These are phyloP conservation scores for Nasua narica DNA, from an alignment of 2,797 vertebrate species.

Conservation along the genomic window DNA sequence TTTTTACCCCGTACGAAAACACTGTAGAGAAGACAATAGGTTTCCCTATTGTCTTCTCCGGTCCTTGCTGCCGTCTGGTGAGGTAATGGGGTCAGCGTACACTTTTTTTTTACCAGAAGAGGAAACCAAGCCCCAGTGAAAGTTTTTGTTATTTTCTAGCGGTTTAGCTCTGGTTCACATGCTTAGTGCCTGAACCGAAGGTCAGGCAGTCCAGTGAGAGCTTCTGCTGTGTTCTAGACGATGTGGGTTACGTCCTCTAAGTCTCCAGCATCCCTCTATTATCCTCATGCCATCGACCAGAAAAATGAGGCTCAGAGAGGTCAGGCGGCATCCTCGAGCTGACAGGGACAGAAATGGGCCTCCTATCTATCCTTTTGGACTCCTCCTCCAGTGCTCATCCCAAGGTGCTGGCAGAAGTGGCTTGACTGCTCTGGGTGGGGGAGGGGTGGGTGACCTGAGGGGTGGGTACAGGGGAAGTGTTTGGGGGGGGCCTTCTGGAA, in stretches of 20 bases:
- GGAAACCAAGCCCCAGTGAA: neutral
- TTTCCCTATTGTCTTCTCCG: neutral
- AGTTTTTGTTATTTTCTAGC: neutral
- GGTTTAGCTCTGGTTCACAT: neutral
- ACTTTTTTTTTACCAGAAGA: neutral
- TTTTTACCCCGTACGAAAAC: neutral
- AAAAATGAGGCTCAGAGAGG: neutral
- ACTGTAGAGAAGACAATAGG: neutral
- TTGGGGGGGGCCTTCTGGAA: neutral
- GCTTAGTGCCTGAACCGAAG: neutral
- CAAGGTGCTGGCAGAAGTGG: neutral
- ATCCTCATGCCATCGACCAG: neutral
- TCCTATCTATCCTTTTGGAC: neutral
- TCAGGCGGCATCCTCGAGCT: neutral
- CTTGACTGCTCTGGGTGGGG: no score
- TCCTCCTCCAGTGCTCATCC: neutral
- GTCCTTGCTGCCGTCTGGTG: neutral
- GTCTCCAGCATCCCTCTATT: neutral
- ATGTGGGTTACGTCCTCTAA: neutral
- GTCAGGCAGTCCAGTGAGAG: accelerated
- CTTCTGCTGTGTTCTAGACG: neutral
- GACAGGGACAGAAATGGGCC: neutral
- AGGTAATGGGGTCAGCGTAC: neutral
- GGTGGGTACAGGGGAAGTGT: neutral
- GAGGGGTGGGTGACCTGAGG: neutral